Base-by-base conservation (phyloP, 2,797 vertebrate genomes). In the Crocodylus rhombifer region DNA sequence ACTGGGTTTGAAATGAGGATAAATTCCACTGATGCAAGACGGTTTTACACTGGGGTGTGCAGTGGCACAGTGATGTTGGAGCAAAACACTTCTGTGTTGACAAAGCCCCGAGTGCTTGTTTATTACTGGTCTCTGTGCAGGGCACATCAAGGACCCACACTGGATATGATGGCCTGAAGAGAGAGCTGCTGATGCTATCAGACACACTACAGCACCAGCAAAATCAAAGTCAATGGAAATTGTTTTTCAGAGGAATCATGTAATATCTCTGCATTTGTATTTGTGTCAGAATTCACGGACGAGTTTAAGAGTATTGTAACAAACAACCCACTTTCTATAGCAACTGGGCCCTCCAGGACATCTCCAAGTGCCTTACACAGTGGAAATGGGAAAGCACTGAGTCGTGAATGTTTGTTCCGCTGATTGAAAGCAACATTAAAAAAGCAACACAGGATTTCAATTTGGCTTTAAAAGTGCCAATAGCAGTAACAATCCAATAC, bases 331-430 rank as follows among this genome's bases (percentile, higher is more conserved):
- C 82, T 91, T 84, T 79, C 93, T 65, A 18, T 4, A 84, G 90
- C 89, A 82, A 42, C 62, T 33, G 81, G 73, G 42, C 92, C 87
- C 94, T 75, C 56, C 89, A 81, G 90, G 93, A 71, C 85, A 77
- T 76, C 93, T 64, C 83, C 1, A 23, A 28, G 20, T 0, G 88
- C 88, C 84, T 88, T 64, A 28, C 94, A 90, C 92, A 93, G 84
- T 55, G 51, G 75, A 25, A 42, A 26, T 6, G 17, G 86, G 81
- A 79, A 77, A 83, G 84, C 91, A 30, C 60, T 8, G 87, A 77
- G 80, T 14, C 1, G 3, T 69, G 86, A 77, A 57, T 0, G 80
- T 17, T 79, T 83, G 88, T 1, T 57, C 83, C 16, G 80, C 74
- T 7, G 36, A 11, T 6, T 76, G 79, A 33, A 63, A 64, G 85